Evolutionary conservation across 2,797 vertebrate genomes (phyloP).

Genomic region (Poecilia wingei): DNA sequence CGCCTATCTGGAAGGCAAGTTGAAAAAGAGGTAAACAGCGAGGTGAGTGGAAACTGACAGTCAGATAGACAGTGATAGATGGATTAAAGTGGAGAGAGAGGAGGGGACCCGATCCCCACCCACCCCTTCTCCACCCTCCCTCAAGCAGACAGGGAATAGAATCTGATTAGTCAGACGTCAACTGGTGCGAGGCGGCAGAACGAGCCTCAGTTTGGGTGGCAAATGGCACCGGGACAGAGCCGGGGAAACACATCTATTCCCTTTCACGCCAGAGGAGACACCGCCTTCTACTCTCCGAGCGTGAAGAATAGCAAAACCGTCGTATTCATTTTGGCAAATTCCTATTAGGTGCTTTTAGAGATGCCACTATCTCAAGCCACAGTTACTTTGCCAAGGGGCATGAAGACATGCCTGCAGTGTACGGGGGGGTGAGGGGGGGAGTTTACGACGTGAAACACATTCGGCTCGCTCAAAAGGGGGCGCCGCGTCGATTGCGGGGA

Average conservation of each 20-base stretch:
- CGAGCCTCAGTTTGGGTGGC: constrained; percentile 72
- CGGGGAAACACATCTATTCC: constrained; percentile 71
- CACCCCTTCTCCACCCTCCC: constrained; percentile 18
- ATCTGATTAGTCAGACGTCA: constrained; percentile 85
- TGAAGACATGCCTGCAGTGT: constrained; percentile 58
- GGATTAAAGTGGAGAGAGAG: constrained; percentile 61
- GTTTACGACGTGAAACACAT: constrained; percentile 55
- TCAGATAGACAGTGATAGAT: constrained; percentile 74
- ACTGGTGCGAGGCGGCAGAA: constrained; percentile 74
- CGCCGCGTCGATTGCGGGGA: constrained; percentile 33
- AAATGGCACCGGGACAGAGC: constrained; percentile 71
- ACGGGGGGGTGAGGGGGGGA: constrained; percentile 14
- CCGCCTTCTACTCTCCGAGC: constrained; percentile 34
- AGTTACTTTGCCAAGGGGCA: constrained; percentile 74
- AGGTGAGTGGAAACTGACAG: constrained; percentile 68
- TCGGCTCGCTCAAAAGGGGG: constrained; percentile 36
- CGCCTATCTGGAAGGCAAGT: constrained; percentile 16
- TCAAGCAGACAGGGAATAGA: constrained; percentile 73
- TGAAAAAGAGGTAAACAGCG: constrained; percentile 54
- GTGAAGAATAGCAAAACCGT: constrained; percentile 68
- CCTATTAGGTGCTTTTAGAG: constrained; percentile 69
- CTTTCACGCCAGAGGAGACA: constrained; percentile 70
- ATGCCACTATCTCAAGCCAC: constrained; percentile 69
- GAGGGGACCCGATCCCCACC: constrained; percentile 29
- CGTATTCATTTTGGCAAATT: constrained; percentile 75